Evolutionary conservation across 1,140 invertebrate genomes (phyloP), one percentile per base, ranked within the genome.

Genomic region (Ceratina australensis): DNA sequence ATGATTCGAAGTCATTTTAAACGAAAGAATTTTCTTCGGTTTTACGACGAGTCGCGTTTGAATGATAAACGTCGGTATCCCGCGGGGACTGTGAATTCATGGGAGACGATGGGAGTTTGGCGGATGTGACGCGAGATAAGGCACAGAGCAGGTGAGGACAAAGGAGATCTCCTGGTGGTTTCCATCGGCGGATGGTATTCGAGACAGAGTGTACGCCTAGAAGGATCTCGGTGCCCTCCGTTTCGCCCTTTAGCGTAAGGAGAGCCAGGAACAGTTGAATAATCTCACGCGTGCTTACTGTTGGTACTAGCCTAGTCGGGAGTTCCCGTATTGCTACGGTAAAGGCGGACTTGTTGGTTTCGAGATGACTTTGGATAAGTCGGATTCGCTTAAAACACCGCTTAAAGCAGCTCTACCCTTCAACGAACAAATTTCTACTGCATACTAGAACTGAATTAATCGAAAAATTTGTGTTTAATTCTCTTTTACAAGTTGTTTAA

Each of bases 231-330:
- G 24, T 67, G 10, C 33, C 33, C 33, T 42, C 50, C 65, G 20
- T 26, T 66, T 26, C 47, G 13, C 13, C 20, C 1, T 65, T 16
- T 18, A 13, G 33, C 16, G 16, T 47, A 42, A 42, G 33, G 18
- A 50, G 12, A 64, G 28, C 20, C 42, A 49, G 50, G 49, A 28
- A 18, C 12, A 5, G 24, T 28, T 7, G 24, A 68, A 28, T 56
- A 68, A 68, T 56, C 65, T 68, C 13, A 68, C 65, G 65, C 26
- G 65, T 20, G 24, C 52, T 18, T 26, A 61, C 16, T 12, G 60
- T 61, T 15, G 18, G 18, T 54, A 28, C 24, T 28, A 5, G 8
- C 4, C 24, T 8, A 16, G 33, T 42, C 33, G 33, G 33, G 33
- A 68, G 50, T 33, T 68, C 20, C 49, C 49, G 12, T 66, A 66